Base-by-base conservation (phyloP, 1,140 invertebrate genomes). In the Lucilia cuprina region DNA sequence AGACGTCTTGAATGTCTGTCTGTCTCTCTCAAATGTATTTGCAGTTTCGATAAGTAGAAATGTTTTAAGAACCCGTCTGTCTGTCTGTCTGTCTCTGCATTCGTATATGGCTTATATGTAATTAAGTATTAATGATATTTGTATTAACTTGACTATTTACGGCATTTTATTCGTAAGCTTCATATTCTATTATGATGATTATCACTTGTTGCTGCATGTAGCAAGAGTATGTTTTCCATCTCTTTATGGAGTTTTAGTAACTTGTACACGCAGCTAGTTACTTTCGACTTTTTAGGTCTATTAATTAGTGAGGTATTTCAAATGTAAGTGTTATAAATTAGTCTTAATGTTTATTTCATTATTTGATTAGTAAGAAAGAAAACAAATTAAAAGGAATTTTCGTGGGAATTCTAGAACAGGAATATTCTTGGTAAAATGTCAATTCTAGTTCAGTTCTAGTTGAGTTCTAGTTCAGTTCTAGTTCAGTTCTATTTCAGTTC, bases 281-380 rank as follows among this genome's bases (percentile, higher is more conserved):
- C 9, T 21, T 19, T 21, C 25, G 19, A 7, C n/a, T 70, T 30
- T 30, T 30, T 49, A 50, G n/a, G 77, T 80, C 77, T 21, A 80
- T 80, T 80, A 80, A 80, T 80, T 80, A 80, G 77, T 80, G 77
- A 49, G 77, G n/a, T 49, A 80, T 80, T 80, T 80, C 21, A 21
- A 21, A 49, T 80, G 41, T 49, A 21, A 80, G 77, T 80, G 77
- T 80, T 80, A 49, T 49, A 80, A 80, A 80, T 80, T 80, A 80
- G 77, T 80, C 25, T 80, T 80, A 80, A 80, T 49, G 19, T 75
- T 50, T 80, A 19, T 80, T 80, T 80, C 41, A 49, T n/a, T 78
- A n/a, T 50, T 41, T 41, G 41, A 41, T 41, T 41, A 41, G 41
- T 41, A 41, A 41, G 10, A 41, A 41, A 10, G 41, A 41, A 10